Evolutionary conservation across 64 coral and sea anemone species (phyloP), one percentile per base, ranked within the genome.

Genomic region (Stichodactyla helianthus): DNA sequence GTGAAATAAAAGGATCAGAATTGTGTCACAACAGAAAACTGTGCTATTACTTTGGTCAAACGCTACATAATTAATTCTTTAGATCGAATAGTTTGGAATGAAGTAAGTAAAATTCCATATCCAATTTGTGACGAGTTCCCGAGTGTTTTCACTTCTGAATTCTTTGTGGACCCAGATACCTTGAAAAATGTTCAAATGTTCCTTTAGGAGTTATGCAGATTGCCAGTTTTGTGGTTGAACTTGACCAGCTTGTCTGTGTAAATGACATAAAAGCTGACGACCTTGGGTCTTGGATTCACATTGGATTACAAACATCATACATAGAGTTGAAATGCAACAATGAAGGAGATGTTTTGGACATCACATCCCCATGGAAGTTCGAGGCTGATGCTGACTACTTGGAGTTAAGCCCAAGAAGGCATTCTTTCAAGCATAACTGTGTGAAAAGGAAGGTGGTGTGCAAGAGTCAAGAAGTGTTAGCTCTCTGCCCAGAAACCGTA

Each of bases 191-290:
- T 77, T 53, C 85, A 18, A 53, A 87, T 71, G 68, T 87, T 20
- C 85, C 85, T 52, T 68, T 87, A 71, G 44, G 71, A 68, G 85
- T 85, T 51, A 87, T 88, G 86, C 68, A 77, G 20, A 88, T 58
- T 56, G 70, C 86, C 20, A 78, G 68, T 10, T 88, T 88, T 88
- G n/a, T 88, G 74, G 55, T 79, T 58, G 86, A 88, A 26, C n/a
- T 88, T 77, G 86, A 88, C 74, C 17, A 71, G n/a, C 86, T 88
- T 57, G 71, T 79, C 74, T 55, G 77, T 59, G 68, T 56, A 14
- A 68, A 88, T 79, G 86, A 88, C 77, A 55, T 52, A 55, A 78
- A 79, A 79, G 86, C 71, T 27, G 86, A 88, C 35, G 86, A 88
- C 59, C 86, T 88, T 77, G 86, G 86, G 13, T 77, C 74, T 20